Evolutionary conservation across 2,888 invertebrate genomes (phyloP).

Genomic region (Pseudoips prasinana): DNA sequence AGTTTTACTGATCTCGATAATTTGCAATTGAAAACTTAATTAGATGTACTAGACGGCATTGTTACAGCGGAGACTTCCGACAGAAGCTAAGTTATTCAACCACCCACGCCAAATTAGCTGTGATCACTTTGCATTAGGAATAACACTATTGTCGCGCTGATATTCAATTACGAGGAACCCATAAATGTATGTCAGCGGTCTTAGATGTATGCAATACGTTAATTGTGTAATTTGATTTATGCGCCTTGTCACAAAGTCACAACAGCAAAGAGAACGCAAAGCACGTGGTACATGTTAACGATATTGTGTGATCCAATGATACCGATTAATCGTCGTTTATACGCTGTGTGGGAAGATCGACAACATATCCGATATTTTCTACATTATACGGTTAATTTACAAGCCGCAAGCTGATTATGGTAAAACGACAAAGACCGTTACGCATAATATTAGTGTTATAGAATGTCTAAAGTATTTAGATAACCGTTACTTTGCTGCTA

Average conservation of each 20-base stretch:
- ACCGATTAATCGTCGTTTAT: constrained; percentile 42
- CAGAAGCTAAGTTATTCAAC: constrained; percentile 52
- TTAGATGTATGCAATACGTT: constrained; percentile 40
- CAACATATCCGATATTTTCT: constrained; percentile 38
- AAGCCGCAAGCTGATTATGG: constrained; percentile 38
- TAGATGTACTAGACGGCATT: constrained; percentile 37
- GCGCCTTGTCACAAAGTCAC: constrained; percentile 40
- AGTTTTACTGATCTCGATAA: constrained; percentile 25
- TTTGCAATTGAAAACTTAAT: constrained; percentile 41
- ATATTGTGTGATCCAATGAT: constrained; percentile 32
- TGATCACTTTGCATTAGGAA: constrained; percentile 58
- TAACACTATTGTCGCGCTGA: constrained; percentile 40
- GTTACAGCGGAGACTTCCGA: constrained; percentile 51
- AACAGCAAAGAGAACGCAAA: constrained; percentile 26
- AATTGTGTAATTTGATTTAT: constrained; percentile 61
- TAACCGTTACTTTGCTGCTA: constrained; percentile 43
- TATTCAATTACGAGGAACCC: constrained; percentile 43
- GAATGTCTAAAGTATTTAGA: constrained; percentile 40
- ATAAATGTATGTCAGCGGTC: constrained; percentile 36
- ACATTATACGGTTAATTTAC: constrained; percentile 30
- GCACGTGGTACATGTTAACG: constrained; percentile 35
- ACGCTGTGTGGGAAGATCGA: constrained; percentile 42
- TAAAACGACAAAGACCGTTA: constrained; percentile 54
- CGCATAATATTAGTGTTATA: constrained; percentile 51
- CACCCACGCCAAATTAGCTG: constrained; percentile 61